Percentiles rank a stretch among this genome's conserved stretches.
Conservation (phyloP, 2,113 vertebrate genomes). For the Mesoclemmys tuberculata region DNA sequence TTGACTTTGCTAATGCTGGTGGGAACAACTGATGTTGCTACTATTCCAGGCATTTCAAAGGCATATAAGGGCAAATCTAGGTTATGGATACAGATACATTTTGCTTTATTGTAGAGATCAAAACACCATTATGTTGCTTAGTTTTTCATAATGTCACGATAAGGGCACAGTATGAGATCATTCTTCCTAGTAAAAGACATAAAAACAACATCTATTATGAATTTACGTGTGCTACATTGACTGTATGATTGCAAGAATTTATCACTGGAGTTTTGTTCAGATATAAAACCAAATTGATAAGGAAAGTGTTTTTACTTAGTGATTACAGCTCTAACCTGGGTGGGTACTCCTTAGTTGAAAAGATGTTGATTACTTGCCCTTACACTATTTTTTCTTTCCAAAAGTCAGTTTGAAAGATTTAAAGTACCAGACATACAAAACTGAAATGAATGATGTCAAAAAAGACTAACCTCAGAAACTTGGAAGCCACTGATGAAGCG, state of each 20-base stretch:
- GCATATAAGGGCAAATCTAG: not conserved
- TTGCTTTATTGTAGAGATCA: slow-evolving; percentile 45
- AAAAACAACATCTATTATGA: slow-evolving; percentile 55
- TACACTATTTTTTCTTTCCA: slow-evolving; percentile 41
- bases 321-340: not conserved
- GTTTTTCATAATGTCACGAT: slow-evolving; percentile 57
- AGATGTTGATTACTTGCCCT: not conserved
- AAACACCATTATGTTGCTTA: slow-evolving; percentile 53
- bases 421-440: slow-evolving; percentile 17
- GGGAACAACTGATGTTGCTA: not conserved
- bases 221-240: slow-evolving; percentile 12
- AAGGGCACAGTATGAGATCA: slow-evolving; percentile 59
- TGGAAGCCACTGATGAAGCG: not conserved
- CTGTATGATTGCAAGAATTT: slow-evolving; percentile 43
- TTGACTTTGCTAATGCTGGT: not conserved
- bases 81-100: not conserved
- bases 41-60: not conserved
- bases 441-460: not conserved
- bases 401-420: not conserved
- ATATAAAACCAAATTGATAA: slow-evolving; percentile 35
- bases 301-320: slow-evolving; percentile 18
- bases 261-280: not conserved
- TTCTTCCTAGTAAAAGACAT: slow-evolving; percentile 49
- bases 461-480: not conserved
- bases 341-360: slow-evolving; percentile 21